A percentile compares a stretch with the other conserved stretches of the same genome.
Conservation (phyloP, 2,888 invertebrate species). For the Colostygia pectinataria region DNA sequence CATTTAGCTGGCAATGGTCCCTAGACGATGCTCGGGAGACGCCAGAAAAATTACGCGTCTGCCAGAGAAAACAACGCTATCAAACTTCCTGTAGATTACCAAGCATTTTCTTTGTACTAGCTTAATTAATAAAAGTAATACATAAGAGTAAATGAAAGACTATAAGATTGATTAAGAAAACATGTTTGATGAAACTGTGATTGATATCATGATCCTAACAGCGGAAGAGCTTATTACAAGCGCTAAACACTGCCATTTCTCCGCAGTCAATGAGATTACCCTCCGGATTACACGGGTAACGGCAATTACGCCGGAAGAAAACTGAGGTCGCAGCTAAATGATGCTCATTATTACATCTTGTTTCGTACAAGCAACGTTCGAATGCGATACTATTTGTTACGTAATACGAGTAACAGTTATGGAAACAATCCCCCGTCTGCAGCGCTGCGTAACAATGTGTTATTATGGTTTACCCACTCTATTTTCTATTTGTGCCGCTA, state of each 20-base stretch:
- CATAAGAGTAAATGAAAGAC: conserved; percentile 16
- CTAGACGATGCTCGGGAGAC: conserved; percentile 33
- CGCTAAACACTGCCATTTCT: conserved; percentile 51
- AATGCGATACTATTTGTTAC: conserved; percentile 55
- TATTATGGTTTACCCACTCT: conserved; percentile 52
- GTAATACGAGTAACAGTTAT: conserved; percentile 58
- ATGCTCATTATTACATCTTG: conserved; percentile 49
- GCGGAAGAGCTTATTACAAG: conserved; percentile 43
- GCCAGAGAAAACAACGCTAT: conserved; percentile 33
- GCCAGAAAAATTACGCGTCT: conserved; percentile 40
- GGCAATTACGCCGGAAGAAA: conserved; percentile 47
- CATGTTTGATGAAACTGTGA: conserved; percentile 27
- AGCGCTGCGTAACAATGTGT: conserved; percentile 48
- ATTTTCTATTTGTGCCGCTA: conserved; percentile 52
- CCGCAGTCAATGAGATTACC: conserved; percentile 53
- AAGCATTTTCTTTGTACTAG: conserved; percentile 5
- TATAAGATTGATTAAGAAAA: conserved; percentile 14
- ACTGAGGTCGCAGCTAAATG: conserved; percentile 51
- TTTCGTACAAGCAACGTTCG: conserved; percentile 40
- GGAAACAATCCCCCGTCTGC: conserved; percentile 64
- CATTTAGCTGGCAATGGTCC: conserved; percentile 38
- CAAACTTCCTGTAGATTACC: conserved; percentile 17
- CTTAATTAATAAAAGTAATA: conserved; percentile 14
- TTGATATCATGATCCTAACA: conserved; percentile 36
- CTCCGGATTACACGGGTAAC: conserved; percentile 50